phyloP scores from a whole-genome alignment of 1,140 invertebrate species.

The Drosophila malerkotliana region DNA sequence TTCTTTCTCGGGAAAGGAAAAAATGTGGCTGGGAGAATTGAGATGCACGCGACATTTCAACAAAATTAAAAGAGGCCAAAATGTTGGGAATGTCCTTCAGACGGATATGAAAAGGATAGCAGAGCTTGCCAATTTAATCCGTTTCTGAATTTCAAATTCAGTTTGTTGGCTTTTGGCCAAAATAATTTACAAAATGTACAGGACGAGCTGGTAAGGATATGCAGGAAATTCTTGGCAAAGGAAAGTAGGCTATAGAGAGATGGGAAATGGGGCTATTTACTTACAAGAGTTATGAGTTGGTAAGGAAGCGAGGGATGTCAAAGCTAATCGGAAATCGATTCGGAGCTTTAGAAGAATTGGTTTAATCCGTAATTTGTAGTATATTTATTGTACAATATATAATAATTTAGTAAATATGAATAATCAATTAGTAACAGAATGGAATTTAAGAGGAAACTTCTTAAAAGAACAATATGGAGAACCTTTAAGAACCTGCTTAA shows the following conservation, averaged over 20 bases:
- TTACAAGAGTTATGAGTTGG: not conserved
- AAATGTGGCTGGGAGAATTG: conserved; percentile 9
- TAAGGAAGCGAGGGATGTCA: not conserved
- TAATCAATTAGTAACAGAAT: no score
- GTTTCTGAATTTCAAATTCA: conserved; percentile 44
- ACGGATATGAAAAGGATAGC: not conserved
- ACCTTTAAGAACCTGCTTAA: no score
- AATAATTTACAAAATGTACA: no score
- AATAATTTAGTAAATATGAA: no score
- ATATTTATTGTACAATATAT: no score
- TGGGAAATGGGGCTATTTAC: not conserved
- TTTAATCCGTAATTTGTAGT: no score
- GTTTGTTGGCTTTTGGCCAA: conserved; percentile 36
- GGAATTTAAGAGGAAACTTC: no score
- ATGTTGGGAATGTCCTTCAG: conserved; percentile 42
- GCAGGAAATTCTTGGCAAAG: conserved; percentile 5
- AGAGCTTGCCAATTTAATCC: conserved; percentile 56
- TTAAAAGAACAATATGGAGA: no score
- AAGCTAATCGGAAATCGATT: not conserved
- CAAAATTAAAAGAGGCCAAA: conserved; percentile 50
- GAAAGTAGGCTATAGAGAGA: not conserved
- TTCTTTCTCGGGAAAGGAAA: conserved; percentile 11
- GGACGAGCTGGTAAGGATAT: conserved; percentile 5
- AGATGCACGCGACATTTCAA: conserved; percentile 56
- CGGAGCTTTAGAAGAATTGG: not conserved